Base-by-base conservation (phyloP, 1,140 invertebrate species). In the Bicyclus anynana region DNA sequence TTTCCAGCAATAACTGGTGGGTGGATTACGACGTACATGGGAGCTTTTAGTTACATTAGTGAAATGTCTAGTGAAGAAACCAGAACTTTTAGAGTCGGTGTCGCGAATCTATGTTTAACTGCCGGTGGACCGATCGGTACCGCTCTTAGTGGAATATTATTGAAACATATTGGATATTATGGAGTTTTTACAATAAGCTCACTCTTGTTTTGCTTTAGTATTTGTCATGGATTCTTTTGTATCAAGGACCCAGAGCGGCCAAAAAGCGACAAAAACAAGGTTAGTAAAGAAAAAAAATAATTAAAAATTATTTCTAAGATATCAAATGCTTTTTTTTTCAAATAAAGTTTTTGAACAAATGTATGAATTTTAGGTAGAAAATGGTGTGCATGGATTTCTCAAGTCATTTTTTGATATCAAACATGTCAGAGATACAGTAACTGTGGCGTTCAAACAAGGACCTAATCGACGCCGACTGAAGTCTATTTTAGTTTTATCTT, bases 41-140 rank as follows among this genome's bases (percentile, higher is more conserved):
- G 94, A 2, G 93, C 94, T 17, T 97, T 97, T 83, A 96, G 95
- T 77, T 97, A 97, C 70, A 94, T 97, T n/a, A 94, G 93, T 35
- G 95, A 97, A 76, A 93, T 96, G 23, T 96, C 95, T 1, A 92
- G 92, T n/a, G 91, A 94, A 56, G 92, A 95, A 74, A 93, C 92
- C 14, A 91, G 95, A 58, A 97, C 96, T 0, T 89, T 95, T n/a
- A 84, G 95, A 59, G 94, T 97, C 42, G 95, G 95, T 7, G 92
- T 97, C 6, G 93, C 95, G 46, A 97, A 95, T 77, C 90, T 95
- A 1, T 95, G 94, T 68, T 91, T 94, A 50, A 95, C 94, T 1
- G 89, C 95, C 17, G 94, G 94, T 5, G 91, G 94, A 23, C 94
- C 94, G 0, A 92, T 95, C 10, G 94, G 94, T 10, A 92, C 94